phyloP scores from a whole-genome alignment of 2,797 vertebrate genomes.

The Tarsius wallacei region DNA sequence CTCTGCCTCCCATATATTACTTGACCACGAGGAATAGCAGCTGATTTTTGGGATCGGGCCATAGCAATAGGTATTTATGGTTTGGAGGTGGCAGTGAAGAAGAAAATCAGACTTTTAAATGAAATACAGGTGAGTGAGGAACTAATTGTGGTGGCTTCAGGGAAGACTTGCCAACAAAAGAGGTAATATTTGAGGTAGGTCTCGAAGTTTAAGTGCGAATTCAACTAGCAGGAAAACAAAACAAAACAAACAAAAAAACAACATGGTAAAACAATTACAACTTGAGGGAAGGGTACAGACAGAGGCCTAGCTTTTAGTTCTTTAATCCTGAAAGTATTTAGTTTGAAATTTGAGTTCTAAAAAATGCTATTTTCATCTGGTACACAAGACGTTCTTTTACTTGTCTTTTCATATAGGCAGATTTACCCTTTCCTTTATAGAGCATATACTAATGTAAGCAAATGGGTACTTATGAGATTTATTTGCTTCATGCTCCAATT shows the following conservation, averaged over 20 bases:
- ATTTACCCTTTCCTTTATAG: neutral
- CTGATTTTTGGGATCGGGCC: no score
- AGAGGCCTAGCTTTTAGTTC: neutral
- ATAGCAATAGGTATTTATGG: no score
- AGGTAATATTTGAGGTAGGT: neutral
- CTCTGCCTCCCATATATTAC: no score
- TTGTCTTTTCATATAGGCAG: neutral
- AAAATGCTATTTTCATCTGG: neutral
- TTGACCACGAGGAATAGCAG: no score
- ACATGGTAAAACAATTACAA: neutral
- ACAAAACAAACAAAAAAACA: no score
- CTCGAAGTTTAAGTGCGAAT: constrained; percentile 31
- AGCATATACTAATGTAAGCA: constrained; percentile 1
- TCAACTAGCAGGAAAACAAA: neutral
- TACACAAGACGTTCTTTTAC: neutral
- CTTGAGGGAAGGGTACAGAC: neutral
- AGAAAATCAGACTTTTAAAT: neutral
- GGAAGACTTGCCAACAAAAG: neutral
- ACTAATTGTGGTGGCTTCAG: neutral
- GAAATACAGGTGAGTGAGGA: neutral
- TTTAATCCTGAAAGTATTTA: neutral
- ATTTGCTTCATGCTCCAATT: constrained; percentile 18
- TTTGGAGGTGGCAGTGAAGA: neutral
- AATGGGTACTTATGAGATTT: neutral
- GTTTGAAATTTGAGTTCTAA: constrained; percentile 14